phyloP scores from a whole-genome alignment of 2,113 vertebrate species.

The Melanocharis versteri region DNA sequence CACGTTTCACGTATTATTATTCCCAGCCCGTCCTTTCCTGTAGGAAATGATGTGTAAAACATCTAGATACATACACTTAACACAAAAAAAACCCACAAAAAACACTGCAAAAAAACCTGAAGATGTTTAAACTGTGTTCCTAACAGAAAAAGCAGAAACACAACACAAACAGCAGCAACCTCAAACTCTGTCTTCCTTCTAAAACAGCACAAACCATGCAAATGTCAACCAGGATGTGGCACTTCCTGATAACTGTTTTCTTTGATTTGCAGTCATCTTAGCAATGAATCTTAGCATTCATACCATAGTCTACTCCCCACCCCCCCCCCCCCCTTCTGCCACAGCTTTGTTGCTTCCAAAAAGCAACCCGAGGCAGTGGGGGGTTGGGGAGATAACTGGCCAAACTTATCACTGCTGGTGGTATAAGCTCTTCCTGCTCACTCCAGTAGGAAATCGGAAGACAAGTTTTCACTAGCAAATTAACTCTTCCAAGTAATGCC shows the following conservation, averaged over 20 bases:
- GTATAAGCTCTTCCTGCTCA: neutral
- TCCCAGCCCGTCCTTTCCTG: neutral
- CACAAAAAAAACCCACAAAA: neutral
- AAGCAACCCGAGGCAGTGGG: neutral
- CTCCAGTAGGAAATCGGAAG: neutral
- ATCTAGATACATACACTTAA: neutral
- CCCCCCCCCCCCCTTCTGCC: no score
- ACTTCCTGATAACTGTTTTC: neutral
- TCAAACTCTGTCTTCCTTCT: neutral
- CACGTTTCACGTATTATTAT: rapidly evolving
- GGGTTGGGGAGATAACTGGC: neutral
- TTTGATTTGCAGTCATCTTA: neutral
- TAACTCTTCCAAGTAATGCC: neutral
- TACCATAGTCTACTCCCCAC: neutral
- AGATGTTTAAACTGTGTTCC: neutral
- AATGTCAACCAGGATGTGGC: neutral
- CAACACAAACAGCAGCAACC: neutral
- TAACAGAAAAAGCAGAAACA: neutral
- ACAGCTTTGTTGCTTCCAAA: neutral
- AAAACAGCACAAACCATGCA: neutral
- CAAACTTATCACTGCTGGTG: neutral
- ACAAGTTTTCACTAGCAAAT: neutral
- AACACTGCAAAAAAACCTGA: neutral
- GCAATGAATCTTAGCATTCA: neutral
- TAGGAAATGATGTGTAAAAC: neutral